Conservation (phyloP, 1,140 invertebrate species). For the Anastrepha obliqua region DNA sequence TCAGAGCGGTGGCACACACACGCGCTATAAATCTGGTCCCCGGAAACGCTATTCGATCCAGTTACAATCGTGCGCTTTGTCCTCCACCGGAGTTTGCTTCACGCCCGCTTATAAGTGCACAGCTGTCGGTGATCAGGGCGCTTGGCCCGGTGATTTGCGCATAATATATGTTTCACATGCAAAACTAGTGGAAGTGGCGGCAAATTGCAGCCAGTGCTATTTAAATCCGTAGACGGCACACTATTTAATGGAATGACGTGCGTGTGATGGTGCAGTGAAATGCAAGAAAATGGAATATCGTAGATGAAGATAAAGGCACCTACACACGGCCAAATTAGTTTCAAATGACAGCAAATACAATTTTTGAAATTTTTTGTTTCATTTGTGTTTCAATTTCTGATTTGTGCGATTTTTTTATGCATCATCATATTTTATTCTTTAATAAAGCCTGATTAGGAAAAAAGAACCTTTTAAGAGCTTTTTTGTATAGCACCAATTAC, state of each 20-base stretch:
- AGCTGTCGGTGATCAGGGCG: constrained; percentile 62
- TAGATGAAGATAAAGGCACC: too few relatives aligned
- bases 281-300: not conserved
- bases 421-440: too few relatives aligned
- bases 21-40: constrained; percentile 61
- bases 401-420: too few relatives aligned
- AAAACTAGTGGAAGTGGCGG: constrained; percentile 35
- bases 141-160: constrained; percentile 63
- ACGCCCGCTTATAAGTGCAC: constrained; percentile 64
- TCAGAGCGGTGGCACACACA: constrained; percentile 61
- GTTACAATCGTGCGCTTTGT: constrained; percentile 61
- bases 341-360: too few relatives aligned
- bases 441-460: too few relatives aligned
- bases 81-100: constrained; percentile 60
- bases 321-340: too few relatives aligned
- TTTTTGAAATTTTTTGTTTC: too few relatives aligned
- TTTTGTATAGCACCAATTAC: too few relatives aligned
- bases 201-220: constrained; percentile 56
- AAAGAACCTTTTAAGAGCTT: too few relatives aligned
- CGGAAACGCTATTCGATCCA: constrained; percentile 63
- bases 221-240: constrained; percentile 64
- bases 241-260: constrained; percentile 57
- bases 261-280: not conserved
- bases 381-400: too few relatives aligned
- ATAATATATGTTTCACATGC: constrained; percentile 73